Base-by-base conservation (phyloP, 2,888 invertebrate species). In the Drosophila phalerata region DNA sequence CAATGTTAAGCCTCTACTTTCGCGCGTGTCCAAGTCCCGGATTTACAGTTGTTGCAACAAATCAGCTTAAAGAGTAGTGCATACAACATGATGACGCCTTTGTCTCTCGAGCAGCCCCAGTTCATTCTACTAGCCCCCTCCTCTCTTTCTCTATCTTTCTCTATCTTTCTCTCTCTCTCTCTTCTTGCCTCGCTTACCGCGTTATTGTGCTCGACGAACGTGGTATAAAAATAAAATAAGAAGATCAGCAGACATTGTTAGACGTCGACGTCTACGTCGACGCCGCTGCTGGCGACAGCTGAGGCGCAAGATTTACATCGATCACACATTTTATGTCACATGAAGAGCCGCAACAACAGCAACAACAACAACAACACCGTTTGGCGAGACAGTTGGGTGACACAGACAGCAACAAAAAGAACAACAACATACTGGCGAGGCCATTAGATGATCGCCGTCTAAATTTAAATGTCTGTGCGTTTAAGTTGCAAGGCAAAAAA, bases 251-350 rank as follows among this genome's bases (percentile, higher is more conserved):
- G 85, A 82, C 82, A 73, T 60, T 49, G 57, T 48, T 38, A 52
- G 60, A 73, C 69, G 49, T 52, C 55, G 30, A 25, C 53, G 56
- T 25, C 43, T 42, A 51, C 28, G 58, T 40, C 32, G 37, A 49
- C 49, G 67, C n/a, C 38, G 45, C 30, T 22, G 55, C 42, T 45
- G 51, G 64, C 81, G 83, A 79, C 88, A 85, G 83, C 88, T 88
- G 86, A 88, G 69, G 32, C 86, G 68, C 78, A 67, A 75, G 75
- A 81, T 85, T 86, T 82, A 88, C 88, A 86, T 89, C 85, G 81
- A 89, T 89, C 88, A 88, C 89, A 87, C 83, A 88, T 85, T 88
- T 89, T 87, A 89, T 89, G 88, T 85, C 89, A 89, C 89, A 86
- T 86, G 80, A 77, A 88, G 66, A 78, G 45, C 32, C 62, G 42